These are phyloP conservation scores for Lycia hirtaria DNA, from an alignment of 2,888 invertebrate genomes.

Conservation along the genomic window DNA sequence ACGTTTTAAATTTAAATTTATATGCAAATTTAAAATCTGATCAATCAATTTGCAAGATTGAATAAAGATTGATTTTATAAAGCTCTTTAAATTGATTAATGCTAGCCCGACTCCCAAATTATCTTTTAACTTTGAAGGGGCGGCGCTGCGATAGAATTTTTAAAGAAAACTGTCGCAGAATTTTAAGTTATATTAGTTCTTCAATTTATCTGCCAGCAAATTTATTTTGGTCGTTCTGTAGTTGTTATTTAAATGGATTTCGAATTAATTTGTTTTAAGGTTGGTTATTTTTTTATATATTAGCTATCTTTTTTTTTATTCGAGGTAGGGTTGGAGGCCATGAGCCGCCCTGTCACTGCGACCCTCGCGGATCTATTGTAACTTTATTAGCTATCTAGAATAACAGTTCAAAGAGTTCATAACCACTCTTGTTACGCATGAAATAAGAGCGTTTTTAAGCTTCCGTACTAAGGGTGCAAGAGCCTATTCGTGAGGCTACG, in stretches of 20 bases:
- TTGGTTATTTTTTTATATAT: too few relatives aligned
- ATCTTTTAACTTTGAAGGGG: not conserved
- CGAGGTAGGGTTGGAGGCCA: too few relatives aligned
- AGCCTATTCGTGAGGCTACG: too few relatives aligned
- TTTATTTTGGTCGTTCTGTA: not conserved
- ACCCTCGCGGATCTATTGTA: too few relatives aligned
- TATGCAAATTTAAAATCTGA: slow-evolving; percentile 29
- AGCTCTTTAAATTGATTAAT: slow-evolving; percentile 20
- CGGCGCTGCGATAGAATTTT: not conserved
- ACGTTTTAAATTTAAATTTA: slow-evolving; percentile 24
- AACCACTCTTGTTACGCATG: too few relatives aligned
- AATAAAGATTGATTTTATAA: slow-evolving; percentile 25
- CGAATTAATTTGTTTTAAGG: not conserved
- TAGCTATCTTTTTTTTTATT: too few relatives aligned
- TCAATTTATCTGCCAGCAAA: not conserved
- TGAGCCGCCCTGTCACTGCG: too few relatives aligned
- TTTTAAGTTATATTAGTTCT: not conserved
- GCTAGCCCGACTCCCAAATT: not conserved
- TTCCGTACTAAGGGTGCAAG: too few relatives aligned
- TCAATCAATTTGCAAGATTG: slow-evolving; percentile 23
- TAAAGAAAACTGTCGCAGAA: too few relatives aligned
- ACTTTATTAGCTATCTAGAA: too few relatives aligned
- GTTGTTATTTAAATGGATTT: slow-evolving; percentile 2
- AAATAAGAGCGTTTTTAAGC: too few relatives aligned
- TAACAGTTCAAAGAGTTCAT: too few relatives aligned